phyloP scores from a whole-genome alignment of 2,113 vertebrate genomes.

The Pangasianodon gigas region DNA sequence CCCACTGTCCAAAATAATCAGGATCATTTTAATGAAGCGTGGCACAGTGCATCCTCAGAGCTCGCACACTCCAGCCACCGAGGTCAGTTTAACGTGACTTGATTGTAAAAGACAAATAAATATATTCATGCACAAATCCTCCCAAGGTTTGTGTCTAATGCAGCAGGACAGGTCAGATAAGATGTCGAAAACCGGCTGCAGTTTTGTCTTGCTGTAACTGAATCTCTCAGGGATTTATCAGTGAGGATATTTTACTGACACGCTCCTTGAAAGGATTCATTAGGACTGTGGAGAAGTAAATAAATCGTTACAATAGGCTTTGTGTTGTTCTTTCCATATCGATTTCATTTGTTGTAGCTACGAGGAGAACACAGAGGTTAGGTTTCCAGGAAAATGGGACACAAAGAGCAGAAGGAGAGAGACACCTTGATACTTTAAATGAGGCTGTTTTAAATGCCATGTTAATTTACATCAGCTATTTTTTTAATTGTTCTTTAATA shows the following conservation, averaged over 20 bases:
- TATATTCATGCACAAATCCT: not conserved
- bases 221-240: not conserved
- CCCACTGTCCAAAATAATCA: conserved; percentile 18
- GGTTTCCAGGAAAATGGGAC: conserved; percentile 38
- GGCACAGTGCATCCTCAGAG: not conserved
- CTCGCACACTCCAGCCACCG: not conserved
- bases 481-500: not conserved
- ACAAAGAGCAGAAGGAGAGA: not conserved
- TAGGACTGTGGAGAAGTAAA: conserved; percentile 42
- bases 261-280: not conserved
- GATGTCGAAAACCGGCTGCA: not conserved
- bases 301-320: conserved; percentile 34
- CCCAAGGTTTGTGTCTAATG: not conserved
- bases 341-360: conserved; percentile 23
- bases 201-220: not conserved
- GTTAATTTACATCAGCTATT: not conserved
- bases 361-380: not conserved
- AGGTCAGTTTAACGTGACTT: not conserved
- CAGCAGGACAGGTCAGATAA: not conserved
- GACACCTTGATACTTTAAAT: not conserved
- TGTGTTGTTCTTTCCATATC: not conserved
- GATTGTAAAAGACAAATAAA: not conserved
- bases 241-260: not conserved
- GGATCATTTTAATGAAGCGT: conserved; percentile 10
- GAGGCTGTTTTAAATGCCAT: not conserved